These are phyloP conservation scores for Geotrupes spiniger DNA, from an alignment of 2,888 invertebrate species.

Conservation along the genomic window DNA sequence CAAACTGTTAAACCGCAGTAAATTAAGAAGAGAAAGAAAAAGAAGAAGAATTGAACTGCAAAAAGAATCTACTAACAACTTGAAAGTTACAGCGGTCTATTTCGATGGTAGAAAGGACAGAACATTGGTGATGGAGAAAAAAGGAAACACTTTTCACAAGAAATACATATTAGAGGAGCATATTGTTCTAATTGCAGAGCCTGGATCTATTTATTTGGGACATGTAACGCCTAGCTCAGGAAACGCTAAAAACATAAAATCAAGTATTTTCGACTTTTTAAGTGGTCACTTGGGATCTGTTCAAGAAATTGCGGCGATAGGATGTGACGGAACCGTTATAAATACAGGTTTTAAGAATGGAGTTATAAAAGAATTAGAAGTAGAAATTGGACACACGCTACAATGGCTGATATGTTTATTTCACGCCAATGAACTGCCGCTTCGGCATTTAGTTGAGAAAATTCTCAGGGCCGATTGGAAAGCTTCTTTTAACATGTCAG, in stretches of 20 bases:
- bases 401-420: constrained; percentile 7
- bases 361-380: neutral
- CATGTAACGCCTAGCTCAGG: constrained; percentile 1
- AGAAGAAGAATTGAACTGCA: neutral
- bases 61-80: neutral
- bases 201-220: constrained; percentile 1
- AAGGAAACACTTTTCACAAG: neutral
- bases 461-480: neutral
- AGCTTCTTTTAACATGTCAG: neutral
- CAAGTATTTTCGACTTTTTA: neutral
- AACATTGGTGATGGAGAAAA: neutral
- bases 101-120: constrained; percentile 6
- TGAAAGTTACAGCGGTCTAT: neutral
- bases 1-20: neutral
- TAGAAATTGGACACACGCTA: neutral
- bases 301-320: neutral
- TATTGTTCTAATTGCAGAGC: neutral
- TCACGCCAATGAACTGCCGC: constrained; percentile 2
- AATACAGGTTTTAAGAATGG: constrained; percentile 1
- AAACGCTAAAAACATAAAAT: neutral
- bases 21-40: neutral
- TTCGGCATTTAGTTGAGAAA: neutral
- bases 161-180: constrained; percentile 2
- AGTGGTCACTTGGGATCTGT: neutral
- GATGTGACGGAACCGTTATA: constrained; percentile 3